Conservation (phyloP, 2,888 invertebrate genomes). For the Drosophila hamatofila region DNA sequence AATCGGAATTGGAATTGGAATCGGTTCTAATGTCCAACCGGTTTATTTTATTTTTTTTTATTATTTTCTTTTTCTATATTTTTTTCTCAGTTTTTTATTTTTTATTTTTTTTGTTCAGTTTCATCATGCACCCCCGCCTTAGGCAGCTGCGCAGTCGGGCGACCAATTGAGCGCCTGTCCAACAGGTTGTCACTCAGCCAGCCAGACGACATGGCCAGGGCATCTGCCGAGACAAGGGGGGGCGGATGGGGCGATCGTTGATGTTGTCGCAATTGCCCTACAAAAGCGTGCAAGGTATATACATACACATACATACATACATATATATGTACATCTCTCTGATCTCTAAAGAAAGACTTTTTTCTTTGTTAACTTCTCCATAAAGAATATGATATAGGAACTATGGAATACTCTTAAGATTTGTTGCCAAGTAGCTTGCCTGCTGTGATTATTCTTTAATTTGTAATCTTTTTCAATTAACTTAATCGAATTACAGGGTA, state of each 20-base stretch:
- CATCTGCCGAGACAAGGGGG: slow-evolving; percentile 15
- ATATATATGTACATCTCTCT: not conserved
- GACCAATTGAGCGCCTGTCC: slow-evolving; percentile 53
- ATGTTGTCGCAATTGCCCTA: slow-evolving; percentile 24
- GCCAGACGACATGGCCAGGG: slow-evolving; percentile 20
- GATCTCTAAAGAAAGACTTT: slow-evolving; percentile 4
- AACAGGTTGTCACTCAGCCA: slow-evolving; percentile 71
- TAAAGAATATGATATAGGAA: not conserved
- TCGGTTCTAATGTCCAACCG: slow-evolving; percentile 49
- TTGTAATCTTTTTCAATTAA: not conserved
- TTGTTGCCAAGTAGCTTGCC: not conserved
- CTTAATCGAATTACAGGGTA: slow-evolving; percentile 19
- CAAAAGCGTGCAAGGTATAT: slow-evolving; percentile 3
- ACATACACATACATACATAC: not conserved
- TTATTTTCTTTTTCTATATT: not conserved
- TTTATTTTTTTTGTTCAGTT: not conserved
- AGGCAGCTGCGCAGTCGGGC: slow-evolving; percentile 7
- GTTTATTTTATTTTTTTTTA: slow-evolving; percentile 19
- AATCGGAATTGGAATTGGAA: slow-evolving; percentile 8
- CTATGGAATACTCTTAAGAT: not conserved
- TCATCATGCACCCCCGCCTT: not conserved
- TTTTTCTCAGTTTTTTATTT: no score
- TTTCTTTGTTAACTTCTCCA: not conserved
- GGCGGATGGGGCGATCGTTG: not conserved
- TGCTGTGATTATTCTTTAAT: not conserved